These are phyloP conservation scores for Agrilus planipennis DNA, from an alignment of 1,140 invertebrate genomes.

Conservation along the genomic window DNA sequence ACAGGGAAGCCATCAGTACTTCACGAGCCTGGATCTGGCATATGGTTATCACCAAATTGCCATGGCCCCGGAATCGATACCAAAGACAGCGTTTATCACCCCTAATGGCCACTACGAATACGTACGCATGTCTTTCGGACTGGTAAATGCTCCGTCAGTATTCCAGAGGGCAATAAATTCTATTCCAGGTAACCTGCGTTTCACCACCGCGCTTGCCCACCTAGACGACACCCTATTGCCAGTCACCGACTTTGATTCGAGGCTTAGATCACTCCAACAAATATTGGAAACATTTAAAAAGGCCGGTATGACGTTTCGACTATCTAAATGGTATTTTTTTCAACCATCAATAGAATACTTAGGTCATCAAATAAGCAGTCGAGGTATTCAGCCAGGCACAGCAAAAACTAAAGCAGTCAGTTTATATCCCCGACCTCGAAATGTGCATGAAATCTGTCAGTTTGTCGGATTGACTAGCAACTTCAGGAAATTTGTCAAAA, in stretches of 20 bases:
- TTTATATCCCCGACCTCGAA: conserved; percentile 22
- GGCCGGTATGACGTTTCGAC: conserved; percentile 1
- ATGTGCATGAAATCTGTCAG: conserved; percentile 13
- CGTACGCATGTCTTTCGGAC: no score
- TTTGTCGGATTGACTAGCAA: conserved; percentile 19
- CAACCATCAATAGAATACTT: conserved; percentile 11
- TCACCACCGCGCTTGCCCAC: conserved; percentile 16
- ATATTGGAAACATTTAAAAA: conserved; percentile 16
- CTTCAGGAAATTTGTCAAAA: conserved; percentile 18
- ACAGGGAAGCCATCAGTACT: no score
- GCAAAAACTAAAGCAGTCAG: conserved; percentile 16
- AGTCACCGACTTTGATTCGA: conserved; percentile 21
- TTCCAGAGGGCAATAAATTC: no score
- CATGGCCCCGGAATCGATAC: conserved; percentile 16
- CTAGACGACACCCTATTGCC: conserved; percentile 24
- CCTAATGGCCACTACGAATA: no score
- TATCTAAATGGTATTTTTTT: conserved; percentile 9
- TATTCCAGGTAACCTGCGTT: no score
- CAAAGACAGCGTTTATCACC: no score
- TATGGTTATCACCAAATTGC: conserved; percentile 31
- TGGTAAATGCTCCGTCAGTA: no score
- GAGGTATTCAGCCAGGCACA: conserved; percentile 2
- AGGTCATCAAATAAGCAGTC: conserved; percentile 1
- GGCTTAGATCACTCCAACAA: conserved; percentile 18
- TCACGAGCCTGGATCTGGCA: conserved; percentile 31